Percentiles rank a stretch among this genome's conserved stretches.
These are phyloP conservation scores for Drosophila quinaria DNA, from an alignment of 2,888 invertebrate genomes.

Conservation along the genomic window DNA sequence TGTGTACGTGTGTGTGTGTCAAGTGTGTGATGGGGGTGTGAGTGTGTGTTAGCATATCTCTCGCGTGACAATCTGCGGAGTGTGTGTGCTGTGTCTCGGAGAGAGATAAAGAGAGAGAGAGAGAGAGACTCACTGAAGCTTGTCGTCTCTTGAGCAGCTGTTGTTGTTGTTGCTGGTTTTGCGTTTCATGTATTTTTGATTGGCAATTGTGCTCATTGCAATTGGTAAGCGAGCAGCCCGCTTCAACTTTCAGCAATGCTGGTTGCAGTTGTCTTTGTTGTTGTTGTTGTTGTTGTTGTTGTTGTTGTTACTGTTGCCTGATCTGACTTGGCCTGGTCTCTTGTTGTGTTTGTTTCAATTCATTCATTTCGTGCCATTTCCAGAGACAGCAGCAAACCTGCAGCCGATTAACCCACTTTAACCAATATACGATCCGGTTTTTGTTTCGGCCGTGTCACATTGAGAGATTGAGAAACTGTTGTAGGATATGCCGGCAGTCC, in stretches of 20 bases:
- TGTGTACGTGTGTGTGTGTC: background rate
- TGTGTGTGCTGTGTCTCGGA: conserved; percentile 8
- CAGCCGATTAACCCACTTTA: conserved; percentile 76
- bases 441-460: conserved; percentile 39
- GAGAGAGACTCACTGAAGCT: conserved; percentile 59
- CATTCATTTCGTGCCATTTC: conserved; percentile 55
- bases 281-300: conserved; percentile 7
- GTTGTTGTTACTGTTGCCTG: conserved; percentile 21
- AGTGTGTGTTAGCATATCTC: background rate
- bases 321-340: conserved; percentile 29
- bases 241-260: conserved; percentile 50
- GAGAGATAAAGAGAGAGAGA: background rate
- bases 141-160: conserved; percentile 41
- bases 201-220: conserved; percentile 67
- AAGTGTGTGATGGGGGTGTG: background rate
- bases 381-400: conserved; percentile 52
- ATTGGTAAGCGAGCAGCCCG: conserved; percentile 35
- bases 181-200: conserved; percentile 55
- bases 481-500: conserved; percentile 50
- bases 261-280: conserved; percentile 17
- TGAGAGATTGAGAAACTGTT: conserved; percentile 44
- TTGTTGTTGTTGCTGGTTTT: conserved; percentile 27
- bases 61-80: conserved; percentile 1
- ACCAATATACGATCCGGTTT: conserved; percentile 52
- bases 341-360: conserved; percentile 27